Conservation (phyloP, 1,140 invertebrate species). For the Listronotus bonariensis region DNA sequence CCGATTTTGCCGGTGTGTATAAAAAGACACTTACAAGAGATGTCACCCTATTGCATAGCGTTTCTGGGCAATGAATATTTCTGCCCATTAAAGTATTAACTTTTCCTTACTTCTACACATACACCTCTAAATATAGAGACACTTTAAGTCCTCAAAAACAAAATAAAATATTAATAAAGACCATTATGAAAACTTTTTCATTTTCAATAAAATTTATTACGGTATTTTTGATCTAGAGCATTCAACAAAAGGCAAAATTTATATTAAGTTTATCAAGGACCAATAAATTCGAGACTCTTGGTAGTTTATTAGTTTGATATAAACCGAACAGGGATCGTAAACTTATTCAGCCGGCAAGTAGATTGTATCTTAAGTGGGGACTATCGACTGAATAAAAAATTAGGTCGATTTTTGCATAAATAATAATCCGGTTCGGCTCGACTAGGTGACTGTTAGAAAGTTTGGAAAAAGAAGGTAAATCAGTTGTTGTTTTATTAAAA, state of each 20-base stretch:
- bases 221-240: conserved; percentile 19
- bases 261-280: conserved; percentile 14
- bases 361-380: conserved; percentile 30
- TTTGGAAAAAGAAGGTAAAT: neutral
- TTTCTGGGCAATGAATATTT: no score
- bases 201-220: conserved; percentile 14
- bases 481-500: conserved; percentile 5
- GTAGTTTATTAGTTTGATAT: conserved; percentile 35
- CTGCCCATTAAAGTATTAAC: no score
- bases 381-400: conserved; percentile 29
- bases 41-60: no score
- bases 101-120: no score
- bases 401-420: conserved; percentile 30
- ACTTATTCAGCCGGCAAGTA: conserved; percentile 24
- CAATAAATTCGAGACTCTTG: conserved; percentile 21
- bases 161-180: no score
- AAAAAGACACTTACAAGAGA: no score
- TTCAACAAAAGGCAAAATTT: conserved; percentile 19
- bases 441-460: neutral
- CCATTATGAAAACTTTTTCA: neutral
- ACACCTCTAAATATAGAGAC: no score
- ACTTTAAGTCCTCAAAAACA: no score
- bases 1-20: no score
- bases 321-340: conserved; percentile 30
- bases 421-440: conserved; percentile 17